These are phyloP conservation scores for Chlorops oryzae DNA, from an alignment of 1,140 invertebrate genomes.

Conservation along the genomic window DNA sequence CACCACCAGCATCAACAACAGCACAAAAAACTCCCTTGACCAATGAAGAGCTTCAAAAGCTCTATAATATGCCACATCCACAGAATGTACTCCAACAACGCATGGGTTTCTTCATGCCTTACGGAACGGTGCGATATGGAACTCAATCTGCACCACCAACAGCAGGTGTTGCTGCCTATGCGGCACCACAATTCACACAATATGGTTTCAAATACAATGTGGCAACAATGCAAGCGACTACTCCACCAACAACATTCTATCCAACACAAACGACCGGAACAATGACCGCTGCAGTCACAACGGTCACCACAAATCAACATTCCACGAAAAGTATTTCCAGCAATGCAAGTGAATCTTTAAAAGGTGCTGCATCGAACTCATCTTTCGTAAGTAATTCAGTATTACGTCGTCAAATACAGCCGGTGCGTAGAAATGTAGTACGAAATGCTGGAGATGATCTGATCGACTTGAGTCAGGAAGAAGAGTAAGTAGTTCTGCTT, in stretches of 20 bases:
- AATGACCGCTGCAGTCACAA: slow-evolving; percentile 7
- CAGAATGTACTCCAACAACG: slow-evolving; percentile 2
- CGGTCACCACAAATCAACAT: slow-evolving; percentile 8
- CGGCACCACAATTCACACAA: slow-evolving; percentile 30
- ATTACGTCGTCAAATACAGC: slow-evolving; percentile 13
- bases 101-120: neutral
- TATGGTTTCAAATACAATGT: slow-evolving; percentile 16
- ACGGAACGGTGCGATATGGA: neutral
- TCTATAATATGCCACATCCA: slow-evolving; percentile 38
- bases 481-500: slow-evolving; percentile 14
- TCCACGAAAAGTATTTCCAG: no score
- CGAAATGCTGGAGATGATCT: slow-evolving; percentile 7
- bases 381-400: no score
- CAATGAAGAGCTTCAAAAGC: slow-evolving; percentile 35
- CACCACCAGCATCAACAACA: slow-evolving; percentile 16
- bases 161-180: slow-evolving; percentile 30
- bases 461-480: slow-evolving; percentile 8
- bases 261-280: no score
- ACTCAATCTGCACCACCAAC: slow-evolving; percentile 2
- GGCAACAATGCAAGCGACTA: no score
- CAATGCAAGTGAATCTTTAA: no score
- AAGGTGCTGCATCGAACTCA: no score
- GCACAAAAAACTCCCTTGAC: slow-evolving; percentile 33
- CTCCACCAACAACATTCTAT: no score
- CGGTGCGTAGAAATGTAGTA: slow-evolving; percentile 9